Conservation (phyloP, 1,140 invertebrate species). For the Nymphalis io region DNA sequence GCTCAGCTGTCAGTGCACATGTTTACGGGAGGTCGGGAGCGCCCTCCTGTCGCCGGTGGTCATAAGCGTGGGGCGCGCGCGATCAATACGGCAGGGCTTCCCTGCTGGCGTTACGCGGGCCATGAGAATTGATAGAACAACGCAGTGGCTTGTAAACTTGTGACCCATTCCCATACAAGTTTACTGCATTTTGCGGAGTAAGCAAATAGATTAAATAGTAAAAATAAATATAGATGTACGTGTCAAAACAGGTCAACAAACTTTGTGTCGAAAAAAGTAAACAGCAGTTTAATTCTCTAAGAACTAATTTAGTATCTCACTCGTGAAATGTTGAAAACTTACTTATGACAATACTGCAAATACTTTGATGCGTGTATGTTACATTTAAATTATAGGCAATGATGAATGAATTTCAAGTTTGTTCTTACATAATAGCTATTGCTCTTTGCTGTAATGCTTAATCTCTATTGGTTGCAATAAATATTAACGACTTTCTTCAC, state of each 20-base stretch:
- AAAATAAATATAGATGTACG: too few relatives aligned
- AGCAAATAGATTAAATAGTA: too few relatives aligned
- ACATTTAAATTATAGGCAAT: too few relatives aligned
- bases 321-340: background rate
- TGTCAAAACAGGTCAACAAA: background rate
- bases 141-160: conserved; percentile 12
- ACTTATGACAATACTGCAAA: too few relatives aligned
- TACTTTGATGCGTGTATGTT: too few relatives aligned
- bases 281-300: too few relatives aligned
- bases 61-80: conserved; percentile 62
- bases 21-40: conserved; percentile 56
- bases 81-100: conserved; percentile 73
- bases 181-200: too few relatives aligned
- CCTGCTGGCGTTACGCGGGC: conserved; percentile 44
- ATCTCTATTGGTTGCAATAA: too few relatives aligned
- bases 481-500: background rate
- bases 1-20: conserved; percentile 48
- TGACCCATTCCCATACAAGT: conserved; percentile 1
- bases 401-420: too few relatives aligned
- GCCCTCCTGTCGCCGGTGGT: conserved; percentile 71
- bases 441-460: too few relatives aligned
- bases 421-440: background rate
- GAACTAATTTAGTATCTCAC: too few relatives aligned
- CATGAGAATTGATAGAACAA: conserved; percentile 34
- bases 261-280: background rate